Base-by-base conservation (phyloP, 2,888 invertebrate genomes). In the Theretra japonica region DNA sequence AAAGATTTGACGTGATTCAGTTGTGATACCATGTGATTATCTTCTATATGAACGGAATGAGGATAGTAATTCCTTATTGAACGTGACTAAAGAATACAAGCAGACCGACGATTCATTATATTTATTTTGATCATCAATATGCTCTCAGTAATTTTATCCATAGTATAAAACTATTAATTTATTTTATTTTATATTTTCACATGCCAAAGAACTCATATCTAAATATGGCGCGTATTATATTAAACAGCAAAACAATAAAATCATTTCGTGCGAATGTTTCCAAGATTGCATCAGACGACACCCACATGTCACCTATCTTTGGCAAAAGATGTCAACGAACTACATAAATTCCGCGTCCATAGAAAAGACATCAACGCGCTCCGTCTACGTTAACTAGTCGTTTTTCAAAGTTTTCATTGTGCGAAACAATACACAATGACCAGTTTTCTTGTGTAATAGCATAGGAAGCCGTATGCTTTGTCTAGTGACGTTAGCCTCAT, bases 301-400 rank as follows among this genome's bases (percentile, higher is more conserved):
- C 65, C 65, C 65, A 65, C 65, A 65, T 65, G 17, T 48, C 7
- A 23, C 0, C 65, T 23, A 48, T 60, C 59, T 30, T 60, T 50
- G 50, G 25, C 48, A 28, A 48, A 30, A 56, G 21, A 50, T 59
- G 28, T 50, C 33, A 69, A 25, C n/a, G 60, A 60, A 60, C 60
- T 60, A 30, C 23, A 50, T 50, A 17, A 60, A 70, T 23, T 58
- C 25, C 25, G 8, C 60, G 15, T 73, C 65, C 75, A 76, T 80
- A 77, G 76, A 86, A 85, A 86, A 87, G 83, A 84, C 82, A 83
- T 87, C 80, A 86, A 83, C 83, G 82, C 78, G 79, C 75, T 73
- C 65, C 59, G 73, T 65, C 41, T 15, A 17, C 73, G 75, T 72
- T 15, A 68, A 74, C 75, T 71, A 78, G 78, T 77, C 76, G 80